Base-by-base conservation (phyloP, 1,140 invertebrate species). In the Adelges cooleyi region DNA sequence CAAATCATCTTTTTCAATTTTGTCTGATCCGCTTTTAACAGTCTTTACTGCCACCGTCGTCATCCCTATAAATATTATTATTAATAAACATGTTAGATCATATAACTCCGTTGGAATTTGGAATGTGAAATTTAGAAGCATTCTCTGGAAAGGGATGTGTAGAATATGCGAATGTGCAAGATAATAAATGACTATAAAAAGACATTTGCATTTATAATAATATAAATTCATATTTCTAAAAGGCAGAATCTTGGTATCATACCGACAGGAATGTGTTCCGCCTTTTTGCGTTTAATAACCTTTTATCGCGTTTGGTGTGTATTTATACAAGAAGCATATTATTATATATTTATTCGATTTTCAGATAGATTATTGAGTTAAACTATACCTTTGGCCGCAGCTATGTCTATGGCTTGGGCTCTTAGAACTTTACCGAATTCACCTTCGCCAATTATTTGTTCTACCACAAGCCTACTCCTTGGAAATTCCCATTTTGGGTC, bases 1-100 rank as follows among this genome's bases (percentile, higher is more conserved):
- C 69, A 95, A 95, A 73, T 95, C 90, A n/a, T 92, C 75, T 73
- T 92, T 92, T 71, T 93, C 87, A 70, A 94, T 90, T 8, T 84
- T 83, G 1, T 82, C 83, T 2, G 86, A 88, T 1, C 88, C 87
- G 10, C 83, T 75, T 74, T 95, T 93, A 0, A 95, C 76, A 0
- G 92, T 92, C 75, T 95, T 96, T 0, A 95, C 90, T 10, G 92
- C 92, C 0, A 94, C 90, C 1, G 89, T 85, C 2, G 85, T 74
- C 76, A 77, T 27, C 15, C 40, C 67, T 66, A 44, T 17, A 36
- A 66, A 33, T 46, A 53, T 18, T n/a, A 40, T 56, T 66, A 23
- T 50, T 50, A 50, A 65, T 50, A 50, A 40, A 50, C n/a, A 50
- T 18, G 22, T 3, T 36, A 17, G 51, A 36, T 65, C 49, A 5